phyloP scores from a whole-genome alignment of 2,888 invertebrate species.

The Protonemura montana region DNA sequence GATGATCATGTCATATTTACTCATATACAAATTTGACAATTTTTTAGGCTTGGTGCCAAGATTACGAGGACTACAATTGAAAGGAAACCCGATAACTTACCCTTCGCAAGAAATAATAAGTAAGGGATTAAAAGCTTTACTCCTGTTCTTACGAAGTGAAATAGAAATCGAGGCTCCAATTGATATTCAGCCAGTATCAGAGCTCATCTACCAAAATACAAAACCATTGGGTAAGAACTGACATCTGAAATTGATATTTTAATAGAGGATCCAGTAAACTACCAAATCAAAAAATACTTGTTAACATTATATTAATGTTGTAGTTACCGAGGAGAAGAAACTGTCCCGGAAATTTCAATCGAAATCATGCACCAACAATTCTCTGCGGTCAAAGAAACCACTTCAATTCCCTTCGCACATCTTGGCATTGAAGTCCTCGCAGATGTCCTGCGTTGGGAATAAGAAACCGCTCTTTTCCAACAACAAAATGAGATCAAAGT shows the following conservation, averaged over 20 bases:
- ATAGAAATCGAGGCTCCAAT: conserved; percentile 38
- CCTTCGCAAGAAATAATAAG: conserved; percentile 65
- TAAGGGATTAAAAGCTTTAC: conserved; percentile 61
- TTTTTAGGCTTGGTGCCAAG: conserved; percentile 62
- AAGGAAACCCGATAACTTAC: conserved; percentile 68
- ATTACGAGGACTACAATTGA: conserved; percentile 68
- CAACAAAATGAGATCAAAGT: conserved; percentile 24
- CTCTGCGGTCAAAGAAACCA: neutral
- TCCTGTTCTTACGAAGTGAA: conserved; percentile 58
- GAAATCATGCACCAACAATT: conserved; percentile 29
- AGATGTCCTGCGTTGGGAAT: conserved; percentile 28
- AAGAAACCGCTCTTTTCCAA: conserved; percentile 19
- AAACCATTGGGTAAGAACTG: conserved; percentile 38
- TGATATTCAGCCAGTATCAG: conserved; percentile 44
- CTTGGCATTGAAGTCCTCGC: conserved; percentile 32
- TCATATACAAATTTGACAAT: conserved; percentile 2
- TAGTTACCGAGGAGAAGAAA: conserved; percentile 13
- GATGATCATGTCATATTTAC: too few relatives aligned
- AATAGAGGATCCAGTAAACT: too few relatives aligned
- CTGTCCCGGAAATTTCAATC: conserved; percentile 36
- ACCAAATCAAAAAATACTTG: too few relatives aligned
- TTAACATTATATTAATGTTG: conserved; percentile 18
- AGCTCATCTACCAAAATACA: conserved; percentile 42
- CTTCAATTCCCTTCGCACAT: neutral
- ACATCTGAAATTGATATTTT: too few relatives aligned